Conservation (phyloP, 2,797 vertebrate species). For the Borostomias antarcticus region DNA sequence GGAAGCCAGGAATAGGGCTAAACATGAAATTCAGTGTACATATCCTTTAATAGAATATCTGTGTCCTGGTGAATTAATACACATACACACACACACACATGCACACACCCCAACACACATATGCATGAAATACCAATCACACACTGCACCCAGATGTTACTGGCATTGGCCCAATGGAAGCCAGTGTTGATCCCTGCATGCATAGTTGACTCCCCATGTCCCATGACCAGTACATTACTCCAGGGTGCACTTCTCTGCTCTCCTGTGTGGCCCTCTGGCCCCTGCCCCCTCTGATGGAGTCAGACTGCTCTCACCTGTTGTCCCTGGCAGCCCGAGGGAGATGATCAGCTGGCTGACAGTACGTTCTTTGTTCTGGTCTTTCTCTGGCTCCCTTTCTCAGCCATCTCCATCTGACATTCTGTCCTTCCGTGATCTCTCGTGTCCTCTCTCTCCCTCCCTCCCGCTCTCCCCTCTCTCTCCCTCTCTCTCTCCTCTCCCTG, state of each 20-base stretch:
- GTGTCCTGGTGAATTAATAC: constrained; percentile 43
- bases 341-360: constrained; percentile 78
- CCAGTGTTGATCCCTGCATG: constrained; percentile 61
- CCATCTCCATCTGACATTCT: too few species aligned
- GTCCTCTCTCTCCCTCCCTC: not conserved
- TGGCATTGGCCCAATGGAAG: constrained; percentile 45
- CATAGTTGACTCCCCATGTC: constrained; percentile 48
- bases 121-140: constrained; percentile 13
- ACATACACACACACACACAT: constrained; percentile 5
- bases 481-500: constrained; percentile 60
- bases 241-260: constrained; percentile 49
- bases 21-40: constrained; percentile 38
- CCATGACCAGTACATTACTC: constrained; percentile 40
- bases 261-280: constrained; percentile 48
- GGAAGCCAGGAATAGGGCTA: too few species aligned
- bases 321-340: constrained; percentile 76
- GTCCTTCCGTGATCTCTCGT: too few species aligned
- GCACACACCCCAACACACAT: constrained; percentile 3
- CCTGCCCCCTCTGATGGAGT: constrained; percentile 61
- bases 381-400: constrained; percentile 49
- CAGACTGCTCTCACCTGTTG: constrained; percentile 83
- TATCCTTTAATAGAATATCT: constrained; percentile 44
- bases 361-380: constrained; percentile 66
- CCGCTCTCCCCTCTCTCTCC: constrained; percentile 51
- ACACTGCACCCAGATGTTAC: constrained; percentile 63